Base-by-base conservation (phyloP, 2,888 invertebrate genomes). In the Caenorhabditis afra region DNA sequence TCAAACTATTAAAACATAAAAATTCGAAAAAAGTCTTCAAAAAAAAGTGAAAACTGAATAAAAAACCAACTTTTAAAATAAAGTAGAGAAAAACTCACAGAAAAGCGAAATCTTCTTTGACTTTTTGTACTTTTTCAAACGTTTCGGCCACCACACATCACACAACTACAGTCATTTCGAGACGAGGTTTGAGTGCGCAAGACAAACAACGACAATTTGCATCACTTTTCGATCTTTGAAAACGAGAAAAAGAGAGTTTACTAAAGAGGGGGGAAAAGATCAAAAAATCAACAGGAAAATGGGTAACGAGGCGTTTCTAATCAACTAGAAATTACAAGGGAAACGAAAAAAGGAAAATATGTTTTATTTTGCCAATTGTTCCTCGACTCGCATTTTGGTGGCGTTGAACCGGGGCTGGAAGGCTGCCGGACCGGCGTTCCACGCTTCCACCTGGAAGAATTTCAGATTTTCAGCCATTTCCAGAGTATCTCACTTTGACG, bases 381-480 rank as follows among this genome's bases (percentile, higher is more conserved):
- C 80, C 18, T 67, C 47, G 20, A 81, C 64, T 62, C 81, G 52
- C 64, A 55, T 70, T 37, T 73, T 78, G n/a, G 79, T 71, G 18
- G 79, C 68, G 29, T 59, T 76, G 73, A 86, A 88, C 1, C 82
- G 64, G 5, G 82, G 84, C 29, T 66, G 76, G 79, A 84, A 82
- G 16, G 41, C 55, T 0, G 88, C 87, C 7, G 87, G 87, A 8
- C 87, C 89, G 2, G 80, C 66, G 59, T 83, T 85, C 89, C 89
- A 89, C 1, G 88, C 80, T 75, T 89, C 88, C 8, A 89, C 85
- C 83, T 84, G 61, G 23, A 78, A 29, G 29, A 29, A 5, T 29
- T 7, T 7, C 29, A 3, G 29, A 29, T 29, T 29, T 29, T 29
- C 29, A 29, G 29, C 3, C 10, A 22, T 44, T 62, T 7, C 16